These are phyloP conservation scores for Habropoda laboriosa DNA, from an alignment of 1,140 invertebrate species.

Conservation along the genomic window DNA sequence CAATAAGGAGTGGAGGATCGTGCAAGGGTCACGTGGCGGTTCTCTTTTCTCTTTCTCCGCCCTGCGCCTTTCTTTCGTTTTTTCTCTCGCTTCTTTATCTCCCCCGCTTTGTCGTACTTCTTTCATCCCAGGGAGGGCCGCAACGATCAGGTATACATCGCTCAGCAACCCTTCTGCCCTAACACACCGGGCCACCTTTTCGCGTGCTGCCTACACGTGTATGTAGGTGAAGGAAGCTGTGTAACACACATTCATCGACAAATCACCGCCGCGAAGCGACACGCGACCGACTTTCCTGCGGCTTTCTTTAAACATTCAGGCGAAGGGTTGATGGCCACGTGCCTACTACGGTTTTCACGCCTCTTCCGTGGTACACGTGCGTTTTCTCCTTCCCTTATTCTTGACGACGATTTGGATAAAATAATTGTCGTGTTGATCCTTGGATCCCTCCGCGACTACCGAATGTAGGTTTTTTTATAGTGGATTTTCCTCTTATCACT, in stretches of 20 bases:
- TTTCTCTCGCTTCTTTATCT: slow-evolving; percentile 34
- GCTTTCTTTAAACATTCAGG: slow-evolving; percentile 71
- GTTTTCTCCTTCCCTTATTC: not conserved
- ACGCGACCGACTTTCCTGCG: slow-evolving; percentile 75
- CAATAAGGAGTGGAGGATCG: slow-evolving; percentile 69
- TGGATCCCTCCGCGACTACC: too few relatives aligned
- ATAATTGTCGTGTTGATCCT: too few relatives aligned
- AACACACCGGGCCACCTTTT: slow-evolving; percentile 40
- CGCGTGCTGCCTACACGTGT: slow-evolving; percentile 9
- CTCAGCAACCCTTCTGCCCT: slow-evolving; percentile 64
- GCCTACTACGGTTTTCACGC: slow-evolving; percentile 64
- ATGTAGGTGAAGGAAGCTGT: not conserved
- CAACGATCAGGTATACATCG: slow-evolving; percentile 55
- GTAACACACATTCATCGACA: slow-evolving; percentile 60
- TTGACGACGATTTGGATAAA: not conserved
- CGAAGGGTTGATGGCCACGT: slow-evolving; percentile 69
- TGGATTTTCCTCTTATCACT: too few relatives aligned
- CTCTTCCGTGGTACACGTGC: not conserved
- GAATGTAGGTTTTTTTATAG: too few relatives aligned
- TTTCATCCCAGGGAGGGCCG: slow-evolving; percentile 46
- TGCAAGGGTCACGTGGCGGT: slow-evolving; percentile 68
- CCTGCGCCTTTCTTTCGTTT: slow-evolving; percentile 28
- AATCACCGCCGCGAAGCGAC: slow-evolving; percentile 73
- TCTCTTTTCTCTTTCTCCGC: slow-evolving; percentile 37
- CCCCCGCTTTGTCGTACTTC: slow-evolving; percentile 31